Evolutionary conservation across 1,140 invertebrate genomes (phyloP), one percentile per base, ranked within the genome.

Genomic region (Contarinia nasturtii): DNA sequence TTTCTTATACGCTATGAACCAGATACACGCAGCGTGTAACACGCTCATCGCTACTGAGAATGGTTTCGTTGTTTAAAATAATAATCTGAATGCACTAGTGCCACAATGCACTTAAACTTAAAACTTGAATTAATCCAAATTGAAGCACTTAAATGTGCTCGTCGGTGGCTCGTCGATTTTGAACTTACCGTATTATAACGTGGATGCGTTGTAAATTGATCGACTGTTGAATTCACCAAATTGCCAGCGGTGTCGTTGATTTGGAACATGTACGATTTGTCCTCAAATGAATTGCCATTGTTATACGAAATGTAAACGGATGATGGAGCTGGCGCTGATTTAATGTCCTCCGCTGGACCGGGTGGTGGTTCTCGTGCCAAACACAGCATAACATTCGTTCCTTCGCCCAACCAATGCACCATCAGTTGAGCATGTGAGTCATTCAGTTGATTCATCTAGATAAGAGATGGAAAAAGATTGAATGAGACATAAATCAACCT

Each of bases 361-460:
- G 67, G 68, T 45, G 65, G 64, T 15, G 74, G 75, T 57, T 86
- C 79, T 57, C 79, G 70, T 2, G 86, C 84, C 44, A 91, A 65
- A 54, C 86, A 90, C 47, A 91, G 80, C 49, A 92, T 84, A 11
- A 90, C 83, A 63, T 85, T 75, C 40, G 82, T 86, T 17, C 75
- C 76, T 58, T 84, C 79, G 20, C 86, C 86, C 22, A 86, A 83
- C 87, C 88, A 91, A 65, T 89, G 81, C 1, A 91, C 85, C 71
- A 89, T 82, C 53, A 92, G 63, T 57, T 87, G 84, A 53, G 84
- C 82, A 62, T 91, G 86, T 45, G 75, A 80, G 62, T 89, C 86
- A 67, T 87, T 85, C 10, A 91, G 66, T 41, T 71, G 60, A 47
- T 74, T 78, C 34, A 77, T 70, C 80, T 83, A 63, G 7, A 68